Evolutionary conservation across 2,888 invertebrate genomes (phyloP).

Genomic region (Acronicta aceris): DNA sequence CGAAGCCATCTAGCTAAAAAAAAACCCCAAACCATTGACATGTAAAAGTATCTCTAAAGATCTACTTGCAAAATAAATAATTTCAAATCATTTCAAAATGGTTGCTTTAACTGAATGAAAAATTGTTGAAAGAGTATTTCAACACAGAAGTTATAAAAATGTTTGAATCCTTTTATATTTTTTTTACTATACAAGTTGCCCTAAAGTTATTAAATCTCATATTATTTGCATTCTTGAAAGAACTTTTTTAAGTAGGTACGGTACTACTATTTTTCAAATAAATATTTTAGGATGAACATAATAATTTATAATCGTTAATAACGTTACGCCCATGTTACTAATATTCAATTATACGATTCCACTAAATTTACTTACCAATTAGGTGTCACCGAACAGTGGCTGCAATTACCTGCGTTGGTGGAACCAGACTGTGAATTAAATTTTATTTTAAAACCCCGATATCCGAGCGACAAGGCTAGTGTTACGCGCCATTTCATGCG

Average conservation of each 20-base stretch:
- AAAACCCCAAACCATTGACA: no score
- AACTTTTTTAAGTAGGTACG: no score
- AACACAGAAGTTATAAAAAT: conserved; percentile 43
- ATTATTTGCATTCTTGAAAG: no score
- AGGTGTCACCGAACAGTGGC: conserved; percentile 70
- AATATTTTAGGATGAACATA: conserved; percentile 23
- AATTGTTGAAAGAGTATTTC: conserved; percentile 40
- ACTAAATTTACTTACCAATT: conserved; percentile 79
- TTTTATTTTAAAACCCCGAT: conserved; percentile 83
- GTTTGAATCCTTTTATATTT: conserved; percentile 41
- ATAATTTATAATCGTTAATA: conserved; percentile 32
- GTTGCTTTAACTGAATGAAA: conserved; percentile 26
- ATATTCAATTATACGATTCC: conserved; percentile 68
- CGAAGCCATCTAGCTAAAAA: no score
- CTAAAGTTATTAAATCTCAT: conserved; percentile 26
- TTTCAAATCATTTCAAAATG: no score
- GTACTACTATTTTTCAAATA: background rate
- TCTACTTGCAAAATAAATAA: no score
- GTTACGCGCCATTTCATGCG: conserved; percentile 86
- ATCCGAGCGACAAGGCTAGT: conserved; percentile 77
- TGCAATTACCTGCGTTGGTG: conserved; percentile 75
- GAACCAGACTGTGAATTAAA: conserved; percentile 76
- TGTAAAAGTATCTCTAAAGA: no score
- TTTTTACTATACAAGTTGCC: conserved; percentile 30
- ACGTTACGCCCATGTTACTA: conserved; percentile 37